A percentile compares a stretch with the other conserved stretches of the same genome.
Evolutionary conservation across 2,797 vertebrate species (phyloP).

Genomic region (Brachymystax lenok): DNA sequence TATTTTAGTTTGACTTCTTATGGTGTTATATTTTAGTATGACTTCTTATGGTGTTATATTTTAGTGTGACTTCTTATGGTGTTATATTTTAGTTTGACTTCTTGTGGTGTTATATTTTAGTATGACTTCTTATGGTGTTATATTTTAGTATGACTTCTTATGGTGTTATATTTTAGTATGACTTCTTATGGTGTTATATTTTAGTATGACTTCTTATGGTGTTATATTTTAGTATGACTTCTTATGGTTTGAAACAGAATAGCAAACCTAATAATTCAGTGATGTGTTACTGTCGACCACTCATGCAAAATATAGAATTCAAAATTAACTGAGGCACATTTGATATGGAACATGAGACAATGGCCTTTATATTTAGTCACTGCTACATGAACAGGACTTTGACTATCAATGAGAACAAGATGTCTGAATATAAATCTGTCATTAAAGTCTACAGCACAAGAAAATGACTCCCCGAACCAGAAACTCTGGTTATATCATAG

Average conservation of each 20-base stretch:
- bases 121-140: no score
- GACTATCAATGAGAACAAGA: neutral
- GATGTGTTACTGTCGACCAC: neutral
- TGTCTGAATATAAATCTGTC: neutral
- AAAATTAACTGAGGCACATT: neutral
- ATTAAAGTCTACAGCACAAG: neutral
- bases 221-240: no score
- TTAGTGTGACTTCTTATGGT: no score
- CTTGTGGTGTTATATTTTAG: no score
- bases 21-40: no score
- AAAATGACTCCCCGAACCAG: conserved; percentile 42
- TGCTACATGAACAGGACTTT: neutral
- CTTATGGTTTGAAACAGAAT: neutral
- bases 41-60: no score
- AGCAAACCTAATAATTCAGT: neutral
- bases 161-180: no score
- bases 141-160: no score
- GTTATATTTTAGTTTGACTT: no score
- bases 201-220: no score
- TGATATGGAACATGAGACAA: neutral
- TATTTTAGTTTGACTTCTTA: no score
- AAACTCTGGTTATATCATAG: conserved; percentile 28
- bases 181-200: no score
- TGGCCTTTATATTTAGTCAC: neutral
- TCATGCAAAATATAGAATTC: neutral